Evolutionary conservation across 2,797 vertebrate species (phyloP), one percentile per base, ranked within the genome.

Genomic region (Alfaro cultratus): DNA sequence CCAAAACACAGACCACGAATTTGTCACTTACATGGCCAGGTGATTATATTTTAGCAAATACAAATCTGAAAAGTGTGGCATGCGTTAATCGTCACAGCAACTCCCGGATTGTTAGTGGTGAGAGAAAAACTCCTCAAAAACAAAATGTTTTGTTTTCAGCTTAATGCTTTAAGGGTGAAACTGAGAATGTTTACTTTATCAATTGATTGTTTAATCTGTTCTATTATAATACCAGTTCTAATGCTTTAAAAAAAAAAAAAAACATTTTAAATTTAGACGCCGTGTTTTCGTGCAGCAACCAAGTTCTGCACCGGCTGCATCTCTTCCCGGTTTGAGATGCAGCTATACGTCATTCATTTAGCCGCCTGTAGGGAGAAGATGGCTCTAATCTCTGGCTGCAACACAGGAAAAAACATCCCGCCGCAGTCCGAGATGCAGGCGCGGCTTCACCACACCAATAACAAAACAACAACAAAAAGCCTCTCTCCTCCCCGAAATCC

Each of bases 271-370:
- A 31, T 67, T 67, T 15, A 6, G 29, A 75, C 12, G 18, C 21
- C 47, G 41, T 49, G 18, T 67, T 60, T 76, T 18, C 2, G 45
- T 75, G 89, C 85, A 85, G 75, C 80, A 76, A 62, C 23, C 39
- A 78, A 55, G n/a, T 75, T 84, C 78, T 71, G 43, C 81, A 76
- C 86, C 73, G 80, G 49, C 46, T 84, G 90, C 55, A 83, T 85
- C 82, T 83, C 67, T 67, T 71, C 68, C 74, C 46, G 4, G 68
- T 83, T 29, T 85, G 84, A 79, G 82, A 89, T 85, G 90, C 86
- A 90, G 91, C 93, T 88, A 86, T 92, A 94, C 94, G 94, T 95
- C 94, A 95, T 93, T 88, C 83, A 89, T 86, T 89, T 77, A 72
- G 87, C 86, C 83, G 89, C 91, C 91, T 86, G 91, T 77, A 74